Conservation (phyloP, 53 echinoderm and acorn worm genomes). For the Mesocentrotus franciscanus region DNA sequence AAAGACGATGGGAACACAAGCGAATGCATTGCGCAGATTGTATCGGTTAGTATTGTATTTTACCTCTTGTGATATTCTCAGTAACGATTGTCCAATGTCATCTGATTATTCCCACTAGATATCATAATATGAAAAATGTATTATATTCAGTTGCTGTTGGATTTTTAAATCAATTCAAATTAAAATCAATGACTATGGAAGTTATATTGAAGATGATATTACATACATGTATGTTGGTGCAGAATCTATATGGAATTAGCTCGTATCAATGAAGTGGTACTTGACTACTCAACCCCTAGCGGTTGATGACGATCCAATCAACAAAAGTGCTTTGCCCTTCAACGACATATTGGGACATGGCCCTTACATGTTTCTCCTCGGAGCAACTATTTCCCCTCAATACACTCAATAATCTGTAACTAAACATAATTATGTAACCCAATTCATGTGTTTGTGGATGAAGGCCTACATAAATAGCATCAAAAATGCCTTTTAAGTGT, state of each 20-base stretch:
- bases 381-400: too few relatives aligned
- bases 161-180: too few relatives aligned
- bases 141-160: neutral
- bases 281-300: neutral
- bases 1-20: constrained; percentile 96
- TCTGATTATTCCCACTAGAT: neutral
- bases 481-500: too few relatives aligned
- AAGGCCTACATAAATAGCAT: too few relatives aligned
- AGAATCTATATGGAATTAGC: too few relatives aligned
- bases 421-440: too few relatives aligned
- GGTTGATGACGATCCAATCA: neutral
- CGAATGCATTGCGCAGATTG: constrained; percentile 96
- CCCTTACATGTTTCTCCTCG: neutral
- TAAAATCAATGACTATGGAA: too few relatives aligned
- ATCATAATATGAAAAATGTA: neutral
- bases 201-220: too few relatives aligned
- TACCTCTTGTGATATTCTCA: neutral
- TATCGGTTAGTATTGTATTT: constrained; percentile 76
- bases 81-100: too few relatives aligned
- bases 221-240: too few relatives aligned
- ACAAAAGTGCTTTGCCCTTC: neutral
- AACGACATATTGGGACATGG: neutral
- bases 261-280: neutral
- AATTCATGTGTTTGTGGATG: too few relatives aligned
- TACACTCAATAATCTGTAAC: too few relatives aligned